Base-by-base conservation (phyloP, 2,797 vertebrate genomes). In the Chloroceryle amazona region DNA sequence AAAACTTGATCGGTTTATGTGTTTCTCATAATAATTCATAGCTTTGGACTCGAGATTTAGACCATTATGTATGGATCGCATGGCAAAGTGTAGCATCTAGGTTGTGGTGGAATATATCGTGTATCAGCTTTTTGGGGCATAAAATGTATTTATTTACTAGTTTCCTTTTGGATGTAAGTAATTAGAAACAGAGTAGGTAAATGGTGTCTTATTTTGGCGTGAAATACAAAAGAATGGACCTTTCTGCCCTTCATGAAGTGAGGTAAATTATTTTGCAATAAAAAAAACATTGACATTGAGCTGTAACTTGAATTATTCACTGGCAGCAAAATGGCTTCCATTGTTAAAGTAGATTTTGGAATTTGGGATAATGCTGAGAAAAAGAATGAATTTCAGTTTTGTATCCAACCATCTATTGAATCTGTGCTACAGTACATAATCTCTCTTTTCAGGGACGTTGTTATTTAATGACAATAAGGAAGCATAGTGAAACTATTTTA, bases 331-430 rank as follows among this genome's bases (percentile, higher is more conserved):
- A 61, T 80, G 55, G 90, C 31, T 96, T 94, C 79, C 31, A 12
- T 91, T 90, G 52, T 76, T 79, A 41, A 82, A 74, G 51, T 80
- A 49, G 8, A 72, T 46, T 93, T 90, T 82, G 87, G 94, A 97
- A 86, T 81, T 9, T 29, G 83, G 93, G 79, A 86, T 74, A 33
- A 63, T 44, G 55, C n/a, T 80, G 72, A 76, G 29, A 1, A 29
- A 79, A 76, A 44, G 20, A 25, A 35, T 4, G 28, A 6, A 63
- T 23, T 22, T 73, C 21, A 35, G 13, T 46, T 65, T 76, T 79
- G 8, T 55, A 1, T 88, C 12, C 29, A 74, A 10, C 31, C 0
- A 0, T 54, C 22, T 54, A 11, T 13, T 57, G 42, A 68, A 54
- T 74, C 28, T 54, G 9, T 60, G 35, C 17, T 61, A 41, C 66